Evolutionary conservation across 1,140 invertebrate genomes (phyloP), one percentile per base, ranked within the genome.

Genomic region (Cotesia typhae): DNA sequence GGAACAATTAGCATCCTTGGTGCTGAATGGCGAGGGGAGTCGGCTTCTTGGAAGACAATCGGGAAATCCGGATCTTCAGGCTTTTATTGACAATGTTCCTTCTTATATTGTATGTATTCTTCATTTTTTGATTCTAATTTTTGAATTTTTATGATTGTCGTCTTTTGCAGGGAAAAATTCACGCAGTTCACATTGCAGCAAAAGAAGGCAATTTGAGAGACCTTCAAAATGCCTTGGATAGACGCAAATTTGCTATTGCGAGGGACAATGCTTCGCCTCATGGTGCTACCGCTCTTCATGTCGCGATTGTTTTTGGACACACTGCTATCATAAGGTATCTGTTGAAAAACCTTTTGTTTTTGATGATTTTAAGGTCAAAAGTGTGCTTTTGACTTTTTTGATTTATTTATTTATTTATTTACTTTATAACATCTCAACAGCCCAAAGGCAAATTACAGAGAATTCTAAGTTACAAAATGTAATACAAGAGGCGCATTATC

Each of bases 251-350:
- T 81, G 95, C 95, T 6, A 90, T 95, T 55, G 94, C 95, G 5
- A 90, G 93, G 76, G 94, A 97, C 85, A 88, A 89, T 67, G 89
- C 91, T 74, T 93, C 92, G 57, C 90, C 94, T 47, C 92, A 94
- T 78, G 95, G 96, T n/a, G 92, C 96, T 35, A 96, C 96, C 0
- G 94, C 97, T 2, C 87, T 99, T 52, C 97, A 99, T 85, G 96
- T 97, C 64, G 96, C 96, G 6, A 93, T 94, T 0, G 89, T 97
- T 70, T 94, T 93, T 84, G 92, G 92, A 37, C 91, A 93, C 80
- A 93, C 92, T 9, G 90, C 91, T 78, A 81, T 90, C 3, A 87
- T 89, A 4, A 85, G 88, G 81, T 82, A 10, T 52, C 38, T 68
- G 14, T 57, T 55, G 47, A 47, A 70, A 35, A 65, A 65, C 1